phyloP scores from a whole-genome alignment of 2,888 invertebrate species.

The Catocala nupta region DNA sequence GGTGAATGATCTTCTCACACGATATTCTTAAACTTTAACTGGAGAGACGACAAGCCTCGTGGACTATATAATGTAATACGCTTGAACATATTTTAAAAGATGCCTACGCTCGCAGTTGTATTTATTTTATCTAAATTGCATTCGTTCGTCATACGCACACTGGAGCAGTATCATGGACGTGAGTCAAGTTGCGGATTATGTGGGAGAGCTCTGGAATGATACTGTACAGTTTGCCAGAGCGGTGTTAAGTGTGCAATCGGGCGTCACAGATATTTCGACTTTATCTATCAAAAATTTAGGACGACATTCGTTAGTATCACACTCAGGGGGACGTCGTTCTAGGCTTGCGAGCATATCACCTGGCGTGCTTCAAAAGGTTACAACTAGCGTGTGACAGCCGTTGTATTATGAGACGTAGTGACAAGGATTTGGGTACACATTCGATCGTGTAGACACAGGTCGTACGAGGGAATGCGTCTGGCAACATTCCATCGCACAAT shows the following conservation, averaged over 20 bases:
- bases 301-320: slow-evolving; percentile 83
- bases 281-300: slow-evolving; percentile 84
- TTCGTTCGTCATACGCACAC: slow-evolving; percentile 40
- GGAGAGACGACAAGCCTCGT: slow-evolving; percentile 29
- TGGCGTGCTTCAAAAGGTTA: slow-evolving; percentile 58
- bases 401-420: slow-evolving; percentile 73
- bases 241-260: slow-evolving; percentile 67
- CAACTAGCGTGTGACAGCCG: slow-evolving; percentile 50
- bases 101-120: slow-evolving; percentile 20
- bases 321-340: slow-evolving; percentile 78
- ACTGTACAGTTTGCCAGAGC: slow-evolving; percentile 65
- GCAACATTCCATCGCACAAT: slow-evolving; percentile 86
- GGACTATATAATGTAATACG: slow-evolving; percentile 30
- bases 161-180: slow-evolving; percentile 61
- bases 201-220: slow-evolving; percentile 71
- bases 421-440: slow-evolving; percentile 73
- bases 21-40: slow-evolving; percentile 58
- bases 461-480: slow-evolving; percentile 67
- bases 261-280: slow-evolving; percentile 76
- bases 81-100: slow-evolving; percentile 5
- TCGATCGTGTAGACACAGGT: slow-evolving; percentile 63
- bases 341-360: slow-evolving; percentile 73
- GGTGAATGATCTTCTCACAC: slow-evolving; percentile 69
- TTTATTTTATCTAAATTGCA: slow-evolving; percentile 50
- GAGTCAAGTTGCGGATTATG: slow-evolving; percentile 77